Conservation (phyloP, 1,140 invertebrate species). For the Anastatus disparis region DNA sequence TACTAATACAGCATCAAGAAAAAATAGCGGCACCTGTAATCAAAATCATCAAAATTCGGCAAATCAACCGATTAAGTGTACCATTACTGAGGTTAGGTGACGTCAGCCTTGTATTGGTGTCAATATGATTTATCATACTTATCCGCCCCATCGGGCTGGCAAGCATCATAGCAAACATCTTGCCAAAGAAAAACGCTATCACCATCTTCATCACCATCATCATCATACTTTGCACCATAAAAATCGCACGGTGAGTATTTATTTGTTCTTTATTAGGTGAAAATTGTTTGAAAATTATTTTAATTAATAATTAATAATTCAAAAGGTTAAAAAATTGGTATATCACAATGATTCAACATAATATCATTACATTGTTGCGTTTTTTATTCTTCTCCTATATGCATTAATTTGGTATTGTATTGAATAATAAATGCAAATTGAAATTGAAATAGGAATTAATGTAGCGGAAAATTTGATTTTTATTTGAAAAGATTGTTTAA, state of each 20-base stretch:
- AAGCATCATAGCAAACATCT: conserved; percentile 62
- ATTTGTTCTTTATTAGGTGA: no score
- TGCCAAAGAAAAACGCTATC: conserved; percentile 61
- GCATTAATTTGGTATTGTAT: no score
- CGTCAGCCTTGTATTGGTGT: conserved; percentile 63
- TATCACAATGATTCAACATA: no score
- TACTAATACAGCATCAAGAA: not conserved
- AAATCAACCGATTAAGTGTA: conserved; percentile 46
- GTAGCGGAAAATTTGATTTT: no score
- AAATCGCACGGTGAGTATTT: conserved; percentile 60
- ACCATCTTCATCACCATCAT: conserved; percentile 59
- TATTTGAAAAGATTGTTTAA: no score
- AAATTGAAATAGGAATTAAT: no score
- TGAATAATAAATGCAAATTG: no score
- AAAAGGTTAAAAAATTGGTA: no score
- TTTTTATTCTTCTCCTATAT: no score
- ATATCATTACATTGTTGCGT: no score
- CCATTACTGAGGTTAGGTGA: conserved; percentile 64
- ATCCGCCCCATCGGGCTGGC: conserved; percentile 60
- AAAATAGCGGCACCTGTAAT: conserved; percentile 2
- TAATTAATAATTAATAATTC: no score
- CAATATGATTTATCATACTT: conserved; percentile 63
- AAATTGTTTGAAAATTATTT: no score
- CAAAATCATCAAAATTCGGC: conserved; percentile 14
- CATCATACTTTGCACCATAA: conserved; percentile 60